These are phyloP conservation scores for Pterophyllum scalare DNA, from an alignment of 2,113 vertebrate genomes.

Conservation along the genomic window DNA sequence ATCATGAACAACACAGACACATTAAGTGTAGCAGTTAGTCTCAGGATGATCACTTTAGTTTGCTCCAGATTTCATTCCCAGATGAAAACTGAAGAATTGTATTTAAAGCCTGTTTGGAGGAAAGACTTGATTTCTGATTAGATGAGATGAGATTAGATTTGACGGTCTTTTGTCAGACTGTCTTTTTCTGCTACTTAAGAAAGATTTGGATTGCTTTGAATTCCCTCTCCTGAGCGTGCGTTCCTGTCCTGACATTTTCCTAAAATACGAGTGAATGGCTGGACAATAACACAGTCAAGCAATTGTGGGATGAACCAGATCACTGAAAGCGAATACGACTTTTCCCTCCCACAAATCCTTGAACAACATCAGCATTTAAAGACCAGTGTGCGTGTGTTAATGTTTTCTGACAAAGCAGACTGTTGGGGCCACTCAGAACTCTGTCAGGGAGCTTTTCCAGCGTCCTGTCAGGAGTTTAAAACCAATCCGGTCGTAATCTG, in stretches of 20 bases:
- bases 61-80: neutral
- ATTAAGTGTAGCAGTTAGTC: neutral
- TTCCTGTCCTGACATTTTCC: constrained; percentile 58
- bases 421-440: constrained; percentile 59
- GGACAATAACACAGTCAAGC: constrained; percentile 64
- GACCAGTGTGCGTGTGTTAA: constrained; percentile 70
- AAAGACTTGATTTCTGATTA: constrained; percentile 4
- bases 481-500: constrained; percentile 68
- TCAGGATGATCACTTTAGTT: neutral
- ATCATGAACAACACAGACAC: neutral
- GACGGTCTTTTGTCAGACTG: neutral
- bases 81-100: neutral
- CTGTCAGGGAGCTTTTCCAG: constrained; percentile 66
- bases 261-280: constrained; percentile 72
- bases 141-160: neutral
- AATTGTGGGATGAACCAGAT: constrained; percentile 61
- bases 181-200: constrained; percentile 35
- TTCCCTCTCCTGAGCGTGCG: constrained; percentile 40
- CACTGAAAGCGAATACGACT: constrained; percentile 53
- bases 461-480: constrained; percentile 64
- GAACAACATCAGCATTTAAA: constrained; percentile 70
- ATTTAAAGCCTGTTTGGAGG: neutral
- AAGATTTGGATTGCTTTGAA: constrained; percentile 44
- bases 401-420: constrained; percentile 67
- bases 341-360: constrained; percentile 68